phyloP scores from a whole-genome alignment of 2,797 vertebrate genomes.

The Acridotheres tristis region DNA sequence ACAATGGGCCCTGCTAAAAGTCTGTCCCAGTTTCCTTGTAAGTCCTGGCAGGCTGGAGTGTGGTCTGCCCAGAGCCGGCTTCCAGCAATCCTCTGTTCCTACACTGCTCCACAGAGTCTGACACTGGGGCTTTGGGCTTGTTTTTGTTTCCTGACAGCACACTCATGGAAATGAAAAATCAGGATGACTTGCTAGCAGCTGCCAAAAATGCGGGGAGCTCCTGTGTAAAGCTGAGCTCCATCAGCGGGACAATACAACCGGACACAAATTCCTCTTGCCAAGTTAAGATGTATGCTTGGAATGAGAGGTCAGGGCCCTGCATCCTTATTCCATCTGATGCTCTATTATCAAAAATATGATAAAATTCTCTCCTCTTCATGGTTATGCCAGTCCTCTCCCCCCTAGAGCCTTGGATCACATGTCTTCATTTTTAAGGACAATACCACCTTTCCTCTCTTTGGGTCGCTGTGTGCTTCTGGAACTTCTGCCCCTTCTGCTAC shows the following conservation, averaged over 20 bases:
- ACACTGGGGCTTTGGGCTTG: not conserved
- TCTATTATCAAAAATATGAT: not conserved
- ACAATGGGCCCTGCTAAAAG: not conserved
- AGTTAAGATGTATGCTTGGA: conserved; percentile 6
- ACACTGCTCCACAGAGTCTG: not conserved
- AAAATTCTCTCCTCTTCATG: not conserved
- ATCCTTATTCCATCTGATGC: not conserved
- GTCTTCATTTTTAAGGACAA: not conserved
- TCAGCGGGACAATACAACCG: not conserved
- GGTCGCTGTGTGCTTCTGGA: not conserved
- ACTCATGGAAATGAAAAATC: conserved; percentile 15
- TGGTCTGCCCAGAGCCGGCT: not conserved
- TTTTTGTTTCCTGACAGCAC: conserved; percentile 23
- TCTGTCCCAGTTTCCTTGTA: not conserved
- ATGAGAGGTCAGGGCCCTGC: not conserved
- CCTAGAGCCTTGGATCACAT: not conserved
- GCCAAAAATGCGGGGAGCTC: conserved; percentile 4
- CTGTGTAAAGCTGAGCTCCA: not conserved
- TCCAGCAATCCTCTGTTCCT: accelerated
- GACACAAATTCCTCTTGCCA: not conserved
- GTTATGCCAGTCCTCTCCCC: not conserved
- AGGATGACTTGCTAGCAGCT: not conserved
- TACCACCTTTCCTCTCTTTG: not conserved
- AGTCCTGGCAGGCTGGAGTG: not conserved
- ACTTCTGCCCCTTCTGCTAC: not conserved